These are phyloP conservation scores for Puma concolor DNA, from an alignment of 2,113 vertebrate species.

Conservation along the genomic window DNA sequence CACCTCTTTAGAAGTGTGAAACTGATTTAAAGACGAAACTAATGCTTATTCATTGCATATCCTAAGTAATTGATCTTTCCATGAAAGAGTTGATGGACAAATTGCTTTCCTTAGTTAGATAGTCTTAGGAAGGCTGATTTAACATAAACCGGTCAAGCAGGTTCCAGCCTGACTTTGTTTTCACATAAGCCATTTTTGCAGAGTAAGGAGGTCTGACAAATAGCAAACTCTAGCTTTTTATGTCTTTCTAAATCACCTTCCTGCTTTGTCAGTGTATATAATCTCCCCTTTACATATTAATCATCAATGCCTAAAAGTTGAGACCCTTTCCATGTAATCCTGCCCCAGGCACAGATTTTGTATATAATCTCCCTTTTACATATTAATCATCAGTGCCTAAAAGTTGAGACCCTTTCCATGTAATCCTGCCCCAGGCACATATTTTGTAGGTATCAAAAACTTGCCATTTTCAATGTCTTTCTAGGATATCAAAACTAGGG, in stretches of 20 bases:
- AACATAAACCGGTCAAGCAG: constrained; percentile 53
- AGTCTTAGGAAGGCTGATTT: constrained; percentile 63
- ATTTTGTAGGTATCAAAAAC: background rate
- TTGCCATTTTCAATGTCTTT: background rate
- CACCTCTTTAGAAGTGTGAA: background rate
- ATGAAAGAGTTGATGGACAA: constrained; percentile 52
- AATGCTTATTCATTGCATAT: constrained; percentile 56
- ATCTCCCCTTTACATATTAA: background rate
- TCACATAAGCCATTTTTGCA: background rate
- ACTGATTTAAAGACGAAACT: constrained; percentile 71
- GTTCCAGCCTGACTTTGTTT: constrained; percentile 15
- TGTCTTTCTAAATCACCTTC: background rate
- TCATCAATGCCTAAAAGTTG: background rate
- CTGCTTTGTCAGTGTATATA: background rate
- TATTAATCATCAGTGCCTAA: background rate
- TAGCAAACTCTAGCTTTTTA: constrained; percentile 14
- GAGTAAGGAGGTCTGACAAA: constrained; percentile 12
- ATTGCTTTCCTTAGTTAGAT: constrained; percentile 50
- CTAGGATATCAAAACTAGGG: background rate
- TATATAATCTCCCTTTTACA: background rate
- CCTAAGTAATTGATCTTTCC: constrained; percentile 67
- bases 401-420: background rate
- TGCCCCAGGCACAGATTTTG: background rate
- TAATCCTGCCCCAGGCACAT: background rate
- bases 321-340: background rate